Evolutionary conservation across 2,888 invertebrate genomes (phyloP), one percentile per base, ranked within the genome.

Genomic region (Hirtodrosophila confusa): DNA sequence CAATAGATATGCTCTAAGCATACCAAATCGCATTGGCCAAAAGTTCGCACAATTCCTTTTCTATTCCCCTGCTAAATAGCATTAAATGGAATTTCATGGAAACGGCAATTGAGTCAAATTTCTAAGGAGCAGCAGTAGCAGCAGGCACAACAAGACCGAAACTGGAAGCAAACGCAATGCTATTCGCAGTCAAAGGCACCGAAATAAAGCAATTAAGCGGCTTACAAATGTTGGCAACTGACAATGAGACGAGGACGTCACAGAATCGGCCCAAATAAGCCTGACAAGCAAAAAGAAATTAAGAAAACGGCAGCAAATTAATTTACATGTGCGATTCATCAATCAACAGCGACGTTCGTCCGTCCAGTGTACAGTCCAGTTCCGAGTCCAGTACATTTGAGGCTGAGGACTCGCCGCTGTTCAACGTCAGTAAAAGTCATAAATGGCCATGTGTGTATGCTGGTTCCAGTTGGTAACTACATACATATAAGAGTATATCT

Each of bases 241-340:
- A 77, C 68, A 77, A 73, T 67, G 68, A 62, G 57, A 54, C 12
- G 57, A 61, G 68, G 58, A 53, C 62, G 74, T 58, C 62, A 63
- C 74, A 58, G 77, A 39, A 62, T 58, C 53, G 51, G 50, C 44
- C 47, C 71, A 78, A 80, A 83, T 78, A 82, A 74, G 74, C 69
- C 88, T 80, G 78, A 88, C 84, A 83, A 84, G 85, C 54, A 68
- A 79, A 85, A 83, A 80, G 66, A 77, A 88, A 84, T 86, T 85
- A 88, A 84, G 78, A 82, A 84, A 86, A 68, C 86, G 76, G 77
- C 76, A 75, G 86, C 77, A 88, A 86, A 88, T 86, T 86, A 86
- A 86, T 86, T 86, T 88, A 88, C 87, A 88, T 86, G 80, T 86
- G 71, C 86, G 75, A 88, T 88, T 89, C 88, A 86, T 86, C 88